These are phyloP conservation scores for Pseudochirops cupreus DNA, from an alignment of 2,797 vertebrate species.

Conservation along the genomic window DNA sequence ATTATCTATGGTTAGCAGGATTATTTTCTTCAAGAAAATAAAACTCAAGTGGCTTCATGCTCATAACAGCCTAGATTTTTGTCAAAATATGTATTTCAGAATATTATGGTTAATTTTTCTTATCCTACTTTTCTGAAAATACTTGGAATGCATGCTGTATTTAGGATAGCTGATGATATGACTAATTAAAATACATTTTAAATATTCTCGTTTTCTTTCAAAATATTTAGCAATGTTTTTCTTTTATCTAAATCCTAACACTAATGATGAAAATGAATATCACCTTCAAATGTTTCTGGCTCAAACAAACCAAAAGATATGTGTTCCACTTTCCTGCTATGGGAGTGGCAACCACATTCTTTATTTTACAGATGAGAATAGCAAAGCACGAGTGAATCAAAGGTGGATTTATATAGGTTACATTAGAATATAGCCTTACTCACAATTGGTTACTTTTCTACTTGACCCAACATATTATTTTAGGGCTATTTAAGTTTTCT, in stretches of 20 bases:
- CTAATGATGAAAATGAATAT: background rate
- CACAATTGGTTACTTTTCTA: slow-evolving; percentile 32
- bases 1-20: background rate
- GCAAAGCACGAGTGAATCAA: slow-evolving; percentile 4
- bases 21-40: background rate
- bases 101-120: background rate
- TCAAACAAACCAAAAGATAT: background rate
- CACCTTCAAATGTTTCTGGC: slow-evolving; percentile 26
- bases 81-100: background rate
- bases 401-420: background rate
- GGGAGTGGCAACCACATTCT: background rate
- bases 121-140: background rate
- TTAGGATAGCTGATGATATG: background rate
- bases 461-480: background rate
- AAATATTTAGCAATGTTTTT: slow-evolving; percentile 34
- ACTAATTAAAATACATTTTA: background rate
- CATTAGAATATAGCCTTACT: slow-evolving; percentile 27
- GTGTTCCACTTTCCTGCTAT: background rate
- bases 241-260: slow-evolving; percentile 22
- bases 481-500: background rate
- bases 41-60: background rate
- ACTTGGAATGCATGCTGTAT: background rate
- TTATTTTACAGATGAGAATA: background rate
- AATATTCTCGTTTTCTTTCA: slow-evolving; percentile 18
- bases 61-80: background rate